Base-by-base conservation (phyloP, 2,888 invertebrate genomes). In the Ormyrus nitidulus region DNA sequence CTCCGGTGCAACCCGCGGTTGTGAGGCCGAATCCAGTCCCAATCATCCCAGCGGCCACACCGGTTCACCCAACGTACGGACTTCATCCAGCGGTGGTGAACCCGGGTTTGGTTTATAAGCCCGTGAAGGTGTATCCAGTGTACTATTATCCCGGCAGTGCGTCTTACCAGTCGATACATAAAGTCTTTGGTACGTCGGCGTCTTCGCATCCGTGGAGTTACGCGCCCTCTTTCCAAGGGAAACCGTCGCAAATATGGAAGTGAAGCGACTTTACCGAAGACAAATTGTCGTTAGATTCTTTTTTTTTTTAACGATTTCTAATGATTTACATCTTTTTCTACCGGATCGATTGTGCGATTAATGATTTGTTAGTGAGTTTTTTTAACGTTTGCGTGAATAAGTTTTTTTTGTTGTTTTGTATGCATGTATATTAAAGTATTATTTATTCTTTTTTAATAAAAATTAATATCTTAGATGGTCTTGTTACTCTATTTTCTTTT, bases 171-270 rank as follows among this genome's bases (percentile, higher is more conserved):
- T 86, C 86, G 49, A 69, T 86, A 34, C 87, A 87, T 9, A 89
- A 66, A 89, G 70, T 86, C 86, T 5, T 83, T 5, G 34, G 65
- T 44, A 11, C 48, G 10, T 9, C 62, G 3, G 46, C 83, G 7
- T 78, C 86, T 5, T 81, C 83, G 11, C 82, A 87, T n/a, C 88
- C 89, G 0, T 89, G 89, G 90, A 86, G 83, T 71, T 89, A 89
- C 72, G 88, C 88, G n/a, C 87, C 87, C 0, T 83, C 88, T 4
- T 89, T 84, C 54, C 87, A 85, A 61, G 56, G 82, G 6, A 88
- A 86, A 78, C 84, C 85, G 7, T 80, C 84, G 34, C 85, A 86
- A 80, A 85, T 85, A 80, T 89, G 88, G 87, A 89, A 88, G 82
- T 88, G 80, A 85, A 61, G 6, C 13, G 53, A 48, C 6, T 44